Evolutionary conservation across 2,888 invertebrate species (phyloP).

Genomic region (Stomorhina lunata): DNA sequence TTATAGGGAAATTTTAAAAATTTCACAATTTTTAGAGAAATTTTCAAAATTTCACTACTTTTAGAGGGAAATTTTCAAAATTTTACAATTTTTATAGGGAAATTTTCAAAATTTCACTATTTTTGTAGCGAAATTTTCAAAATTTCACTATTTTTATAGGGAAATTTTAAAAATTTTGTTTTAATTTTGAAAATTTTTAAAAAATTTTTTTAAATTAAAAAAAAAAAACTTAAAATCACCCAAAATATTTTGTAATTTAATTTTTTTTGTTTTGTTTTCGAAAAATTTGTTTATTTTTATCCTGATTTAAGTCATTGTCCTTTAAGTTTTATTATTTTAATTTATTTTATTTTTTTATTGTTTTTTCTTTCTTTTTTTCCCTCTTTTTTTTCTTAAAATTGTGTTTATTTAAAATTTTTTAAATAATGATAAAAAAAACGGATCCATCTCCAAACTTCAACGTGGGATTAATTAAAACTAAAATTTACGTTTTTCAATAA

Average conservation of each 20-base stretch:
- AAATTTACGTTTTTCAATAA: constrained; percentile 20
- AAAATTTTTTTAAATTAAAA: constrained; percentile 57
- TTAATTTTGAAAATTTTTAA: background rate
- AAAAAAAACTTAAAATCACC: background rate
- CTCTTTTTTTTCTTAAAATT: constrained; percentile 66
- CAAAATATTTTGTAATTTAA: constrained; percentile 63
- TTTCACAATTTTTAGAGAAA: too few species aligned
- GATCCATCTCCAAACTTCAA: constrained; percentile 28
- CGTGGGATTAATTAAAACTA: constrained; percentile 31
- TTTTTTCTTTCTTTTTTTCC: constrained; percentile 65
- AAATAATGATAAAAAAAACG: constrained; percentile 11
- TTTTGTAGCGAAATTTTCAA: too few species aligned
- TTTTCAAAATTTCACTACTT: too few species aligned
- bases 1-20: too few species aligned
- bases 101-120: too few species aligned
- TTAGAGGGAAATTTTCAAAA: too few species aligned
- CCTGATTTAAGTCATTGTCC: constrained; percentile 51
- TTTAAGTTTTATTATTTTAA: constrained; percentile 60
- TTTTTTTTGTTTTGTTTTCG: constrained; percentile 42
- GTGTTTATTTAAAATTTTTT: constrained; percentile 42
- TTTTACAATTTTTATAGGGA: too few species aligned
- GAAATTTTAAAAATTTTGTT: too few species aligned
- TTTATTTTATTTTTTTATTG: constrained; percentile 63
- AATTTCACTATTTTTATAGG: too few species aligned
- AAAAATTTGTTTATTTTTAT: constrained; percentile 59